Evolutionary conservation across 1,140 invertebrate genomes (phyloP).

Genomic region (Aphelenchoides avenae): DNA sequence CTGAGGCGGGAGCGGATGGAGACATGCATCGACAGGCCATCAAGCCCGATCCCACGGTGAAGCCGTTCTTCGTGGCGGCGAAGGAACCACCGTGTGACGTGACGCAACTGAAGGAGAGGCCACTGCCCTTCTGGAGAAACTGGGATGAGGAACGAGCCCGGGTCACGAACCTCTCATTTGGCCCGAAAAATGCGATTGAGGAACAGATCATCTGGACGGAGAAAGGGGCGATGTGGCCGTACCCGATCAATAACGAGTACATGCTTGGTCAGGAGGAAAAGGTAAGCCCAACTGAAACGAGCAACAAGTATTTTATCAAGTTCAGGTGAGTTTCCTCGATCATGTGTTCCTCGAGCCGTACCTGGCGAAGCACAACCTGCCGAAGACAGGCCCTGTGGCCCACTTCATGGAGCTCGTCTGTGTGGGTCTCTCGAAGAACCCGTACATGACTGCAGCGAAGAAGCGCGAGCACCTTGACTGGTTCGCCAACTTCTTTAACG

Average conservation of each 20-base stretch:
- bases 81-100: no score
- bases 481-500: constrained; percentile 83
- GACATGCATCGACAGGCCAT: no score
- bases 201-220: constrained; percentile 91
- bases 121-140: constrained; percentile 17
- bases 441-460: constrained; percentile 77
- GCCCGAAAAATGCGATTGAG: constrained; percentile 77
- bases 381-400: constrained; percentile 76
- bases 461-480: constrained; percentile 85
- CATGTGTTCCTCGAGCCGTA: constrained; percentile 86
- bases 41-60: no score
- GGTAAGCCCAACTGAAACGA: constrained; percentile 16
- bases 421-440: constrained; percentile 87
- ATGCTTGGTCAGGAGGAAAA: constrained; percentile 39
- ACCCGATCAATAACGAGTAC: constrained; percentile 91
- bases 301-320: constrained; percentile 65
- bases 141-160: constrained; percentile 19
- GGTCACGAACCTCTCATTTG: constrained; percentile 31
- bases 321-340: constrained; percentile 74
- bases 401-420: constrained; percentile 93
- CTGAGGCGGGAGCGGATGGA: no score
- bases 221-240: constrained; percentile 88
- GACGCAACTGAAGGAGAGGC: neutral
- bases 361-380: constrained; percentile 64
- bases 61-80: no score